Evolutionary conservation across 2,888 invertebrate genomes (phyloP), one percentile per base, ranked within the genome.

Genomic region (Chirona hameri): DNA sequence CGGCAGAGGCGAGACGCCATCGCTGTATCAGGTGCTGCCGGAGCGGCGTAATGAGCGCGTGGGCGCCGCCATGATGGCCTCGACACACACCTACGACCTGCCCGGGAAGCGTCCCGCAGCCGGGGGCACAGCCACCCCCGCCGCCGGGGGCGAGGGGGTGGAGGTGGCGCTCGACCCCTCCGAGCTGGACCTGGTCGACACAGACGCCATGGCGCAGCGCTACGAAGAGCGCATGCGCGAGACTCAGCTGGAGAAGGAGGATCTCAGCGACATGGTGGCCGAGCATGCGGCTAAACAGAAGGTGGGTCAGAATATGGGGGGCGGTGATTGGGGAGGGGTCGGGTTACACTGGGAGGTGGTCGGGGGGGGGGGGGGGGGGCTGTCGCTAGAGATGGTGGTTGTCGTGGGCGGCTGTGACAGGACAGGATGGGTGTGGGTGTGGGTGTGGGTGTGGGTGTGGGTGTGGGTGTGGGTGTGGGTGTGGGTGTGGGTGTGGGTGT

Each of bases 261-360:
- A 99, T 90, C 91, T 99, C 79, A 97, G 97, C 46, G 99, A 99
- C 88, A 98, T 99, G 98, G 92, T 99, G 87, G 98, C 98, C 9
- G 99, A 99, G 88, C 99, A 99, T 88, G 96, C 97, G 76, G 97
- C 98, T 27, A 92, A 97, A 85, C 98, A 98, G 88, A 98, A 97
- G 92, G 95, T 95, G 87, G 85, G 79, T 84, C 31, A 60, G 76
- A 31, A 1, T 12, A 10, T n/a, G n/a, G 65, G n/a, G 27, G 65
- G 1, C 0, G 1, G 7, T 2, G 4, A 27, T 27, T 65, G n/a
- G 27, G 57, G 0, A 5, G 65, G 27, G 0, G 65, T 12, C 27
- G 52, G 52, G 52, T 52, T 52, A 39, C 39, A 7, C 39, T 39
- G 39, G 52, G 52, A 12, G 52, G 18, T 48, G 48, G 7, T 48